Evolutionary conservation across 2,888 invertebrate genomes (phyloP), one percentile per base, ranked within the genome.

Genomic region (Tetranychus piercei): DNA sequence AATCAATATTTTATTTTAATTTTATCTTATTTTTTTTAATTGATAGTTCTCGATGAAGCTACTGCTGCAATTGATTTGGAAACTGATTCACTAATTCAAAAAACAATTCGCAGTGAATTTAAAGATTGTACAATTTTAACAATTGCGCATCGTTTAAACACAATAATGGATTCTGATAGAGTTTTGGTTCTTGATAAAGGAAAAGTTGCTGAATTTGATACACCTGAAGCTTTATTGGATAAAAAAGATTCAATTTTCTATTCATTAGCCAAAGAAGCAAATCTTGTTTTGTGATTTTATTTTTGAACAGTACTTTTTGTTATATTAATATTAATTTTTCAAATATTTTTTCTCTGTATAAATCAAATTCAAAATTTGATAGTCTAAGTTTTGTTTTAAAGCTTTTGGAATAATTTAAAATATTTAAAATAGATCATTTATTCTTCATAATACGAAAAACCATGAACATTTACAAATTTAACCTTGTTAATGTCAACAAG

Each of bases 101-200:
- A 80, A 83, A 94, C 94, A 4, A 95, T 94, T 81, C 87, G 90
- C 43, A 86, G 88, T 44, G 91, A 94, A 82, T 94, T 94, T 82
- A 87, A 86, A 76, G 87, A 90, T 77, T 91, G 91, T 83, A 94
- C 94, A 6, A 89, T 83, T 7, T 79, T 83, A 11, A 74, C 73
- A 2, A 77, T 77, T n/a, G 77, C 77, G n/a, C 77, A 77, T 71
- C 74, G 77, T 18, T 67, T 77, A 1, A 65, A 77, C 45, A 77
- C 77, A 22, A 74, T 77, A 45, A 34, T 77, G 23, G 77, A 77
- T 72, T 70, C 76, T 82, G 81, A 64, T 81, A 87, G 90, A 81
- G 90, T 92, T 71, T 88, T 92, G 83, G 91, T 92, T 64, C 84
- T 90, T 77, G 89, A 92, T 82, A 87, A 87, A 79, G 92, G 92